Conservation (phyloP, 92 coral and sea anemone species). For the Diadumene lineata region DNA sequence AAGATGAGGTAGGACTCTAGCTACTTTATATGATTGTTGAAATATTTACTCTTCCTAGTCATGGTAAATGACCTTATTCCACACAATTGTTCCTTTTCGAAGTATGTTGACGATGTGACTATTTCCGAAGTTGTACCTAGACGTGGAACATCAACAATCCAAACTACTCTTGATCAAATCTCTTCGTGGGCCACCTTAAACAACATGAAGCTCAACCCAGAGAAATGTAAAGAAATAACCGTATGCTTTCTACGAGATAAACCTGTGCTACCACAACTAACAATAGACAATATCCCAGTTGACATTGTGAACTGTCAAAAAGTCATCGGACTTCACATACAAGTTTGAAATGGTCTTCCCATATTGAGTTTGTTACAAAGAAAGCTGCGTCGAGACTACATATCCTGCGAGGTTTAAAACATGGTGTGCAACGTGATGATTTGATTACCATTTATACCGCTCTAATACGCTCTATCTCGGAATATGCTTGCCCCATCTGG, state of each 20-base stretch:
- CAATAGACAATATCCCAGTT: not conserved
- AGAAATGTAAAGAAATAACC: conserved; percentile 18
- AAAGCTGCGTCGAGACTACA: too few species aligned
- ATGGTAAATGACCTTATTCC: conserved; percentile 17
- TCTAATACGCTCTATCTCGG: too few species aligned
- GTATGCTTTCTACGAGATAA: not conserved
- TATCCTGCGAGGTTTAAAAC: too few species aligned
- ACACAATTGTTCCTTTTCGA: too few species aligned
- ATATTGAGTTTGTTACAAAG: too few species aligned
- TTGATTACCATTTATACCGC: too few species aligned
- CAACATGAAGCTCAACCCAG: conserved; percentile 23
- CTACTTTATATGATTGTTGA: too few species aligned
- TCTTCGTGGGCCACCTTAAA: conserved; percentile 14
- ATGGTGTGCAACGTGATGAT: too few species aligned
- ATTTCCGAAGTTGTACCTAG: conserved; percentile 4
- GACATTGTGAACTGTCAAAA: not conserved
- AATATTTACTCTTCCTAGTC: not conserved
- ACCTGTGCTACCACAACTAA: not conserved
- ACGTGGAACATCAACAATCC: not conserved
- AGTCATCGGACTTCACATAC: too few species aligned
- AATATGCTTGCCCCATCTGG: too few species aligned
- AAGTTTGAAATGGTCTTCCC: too few species aligned
- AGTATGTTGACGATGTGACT: conserved; percentile 27
- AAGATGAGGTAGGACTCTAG: too few species aligned
- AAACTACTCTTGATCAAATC: conserved; percentile 8